Base-by-base conservation (phyloP, 2,797 vertebrate genomes). In the Pipistrellus kuhlii region DNA sequence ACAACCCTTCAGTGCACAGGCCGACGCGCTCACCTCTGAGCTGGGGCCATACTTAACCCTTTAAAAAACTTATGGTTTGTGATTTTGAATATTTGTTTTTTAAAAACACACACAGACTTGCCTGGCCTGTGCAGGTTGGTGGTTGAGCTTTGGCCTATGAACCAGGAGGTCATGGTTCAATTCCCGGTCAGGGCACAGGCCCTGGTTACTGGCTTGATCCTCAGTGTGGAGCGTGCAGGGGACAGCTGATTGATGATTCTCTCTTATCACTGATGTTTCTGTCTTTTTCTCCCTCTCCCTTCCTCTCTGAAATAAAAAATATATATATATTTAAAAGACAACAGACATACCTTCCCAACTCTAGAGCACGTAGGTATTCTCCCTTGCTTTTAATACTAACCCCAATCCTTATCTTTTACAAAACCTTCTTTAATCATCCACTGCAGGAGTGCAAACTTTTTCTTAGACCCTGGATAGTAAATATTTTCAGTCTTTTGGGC, bases 51-150 rank as follows among this genome's bases (percentile, higher is more conserved):
- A 46, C 27, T 32, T 82, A n/a, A 14, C 27, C 41, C 48, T 64
- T 55, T 25, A 25, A 35, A 77, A 32, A 64, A 32, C 14, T 80
- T 69, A 32, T 3, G 25, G 14, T 57, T 82, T 62, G 32, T 93
- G 51, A 59, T 82, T 89, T 76, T 55, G 41, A 57, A 82, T 53
- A 77, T 95, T 66, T 81, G 18, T 76, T 76, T 76, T 76, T 35
- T 10, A 41, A 66, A 80, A 51, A 48, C 73, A 78, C 59, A 62
- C 27, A 62, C 55, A 25, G 23, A 21, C 62, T 20, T 71, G 62
- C 15, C 62, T 64, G 62, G 62, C 62, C 62, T 17, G 30, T 0
- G 6, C 30, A 17, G 62, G 30, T n/a, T n/a, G 30, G 62, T 17
- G 30, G 62, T 64, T 64, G 62, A 64, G 30, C 30, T 0, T 64